Evolutionary conservation across 2,113 vertebrate species (phyloP), one percentile per base, ranked within the genome.

Genomic region (Xiphophorus maculatus): DNA sequence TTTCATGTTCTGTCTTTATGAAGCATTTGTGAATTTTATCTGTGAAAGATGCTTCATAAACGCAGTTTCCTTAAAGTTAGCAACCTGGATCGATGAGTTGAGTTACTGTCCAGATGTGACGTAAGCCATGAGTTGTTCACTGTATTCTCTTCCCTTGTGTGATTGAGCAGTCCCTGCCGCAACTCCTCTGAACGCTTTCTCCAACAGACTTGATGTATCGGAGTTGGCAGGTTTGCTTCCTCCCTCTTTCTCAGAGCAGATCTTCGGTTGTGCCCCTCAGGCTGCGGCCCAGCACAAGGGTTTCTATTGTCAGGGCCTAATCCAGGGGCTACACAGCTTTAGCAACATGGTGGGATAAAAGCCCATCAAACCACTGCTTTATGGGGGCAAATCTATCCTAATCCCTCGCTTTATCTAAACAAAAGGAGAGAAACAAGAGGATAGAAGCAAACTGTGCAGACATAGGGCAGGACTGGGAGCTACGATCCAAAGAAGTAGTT

Each of bases 381-480:
- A 97, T 97, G 95, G 95, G 95, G 95, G 96, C 95, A 97, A 97
- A 97, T 97, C 96, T 97, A 96, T 94, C 94, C 95, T 98, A 98
- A 98, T 97, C 96, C 96, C 93, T 96, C 95, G 96, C 96, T 98
- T 97, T 97, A 97, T 96, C 96, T 96, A 96, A 97, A 97, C 96
- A 98, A 97, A 97, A 93, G 94, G 84, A 90, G 89, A 92, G 94
- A 94, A 95, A 94, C 91, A 94, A 94, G 92, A 91, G 93, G 94
- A 93, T 89, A 92, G 93, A 94, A 93, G 91, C 88, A 92, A 94
- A 94, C 85, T 90, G 94, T 94, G 94, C 93, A 96, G 96, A 96
- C 96, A 94, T 95, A 95, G 96, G 95, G 95, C 95, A 96, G 94
- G 93, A 95, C 95, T 90, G 93, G 93, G 95, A 96, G 95, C 90